phyloP scores from a whole-genome alignment of 1,140 invertebrate genomes.

The Saccostrea glomerata region DNA sequence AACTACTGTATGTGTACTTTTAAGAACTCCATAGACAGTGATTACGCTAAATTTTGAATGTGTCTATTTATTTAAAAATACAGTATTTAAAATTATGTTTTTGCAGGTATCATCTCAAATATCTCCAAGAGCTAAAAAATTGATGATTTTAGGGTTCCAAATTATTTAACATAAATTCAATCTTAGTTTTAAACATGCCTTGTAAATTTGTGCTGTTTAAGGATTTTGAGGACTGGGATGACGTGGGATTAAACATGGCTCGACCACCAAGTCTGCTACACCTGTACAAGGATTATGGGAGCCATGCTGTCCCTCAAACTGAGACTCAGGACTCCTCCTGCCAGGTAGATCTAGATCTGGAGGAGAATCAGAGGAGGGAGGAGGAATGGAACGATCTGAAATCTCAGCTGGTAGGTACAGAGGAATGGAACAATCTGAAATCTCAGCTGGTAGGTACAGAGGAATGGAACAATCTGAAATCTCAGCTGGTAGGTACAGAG shows the following conservation, averaged over 20 bases:
- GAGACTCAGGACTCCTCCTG: constrained; percentile 66
- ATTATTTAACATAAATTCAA: no score
- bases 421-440: background rate
- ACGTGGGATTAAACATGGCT: constrained; percentile 90
- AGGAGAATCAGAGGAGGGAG: constrained; percentile 45
- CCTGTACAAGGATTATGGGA: constrained; percentile 86
- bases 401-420: constrained; percentile 62
- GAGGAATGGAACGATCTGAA: constrained; percentile 49
- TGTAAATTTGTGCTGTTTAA: constrained; percentile 79
- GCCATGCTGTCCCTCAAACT: constrained; percentile 67
- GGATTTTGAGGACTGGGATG: constrained; percentile 97
- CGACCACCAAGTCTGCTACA: constrained; percentile 88
- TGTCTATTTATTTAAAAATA: no score
- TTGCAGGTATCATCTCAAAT: no score
- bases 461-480: background rate
- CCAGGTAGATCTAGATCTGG: constrained; percentile 51
- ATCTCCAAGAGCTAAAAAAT: no score
- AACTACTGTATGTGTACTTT: no score
- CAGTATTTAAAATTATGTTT: no score
- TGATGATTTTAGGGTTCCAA: no score
- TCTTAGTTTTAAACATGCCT: no score
- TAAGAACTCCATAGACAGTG: no score
- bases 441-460: background rate
- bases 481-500: no score
- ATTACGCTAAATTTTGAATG: no score